Evolutionary conservation across 1,140 invertebrate species (phyloP), one percentile per base, ranked within the genome.

Genomic region (Luehdorfia chinensis): DNA sequence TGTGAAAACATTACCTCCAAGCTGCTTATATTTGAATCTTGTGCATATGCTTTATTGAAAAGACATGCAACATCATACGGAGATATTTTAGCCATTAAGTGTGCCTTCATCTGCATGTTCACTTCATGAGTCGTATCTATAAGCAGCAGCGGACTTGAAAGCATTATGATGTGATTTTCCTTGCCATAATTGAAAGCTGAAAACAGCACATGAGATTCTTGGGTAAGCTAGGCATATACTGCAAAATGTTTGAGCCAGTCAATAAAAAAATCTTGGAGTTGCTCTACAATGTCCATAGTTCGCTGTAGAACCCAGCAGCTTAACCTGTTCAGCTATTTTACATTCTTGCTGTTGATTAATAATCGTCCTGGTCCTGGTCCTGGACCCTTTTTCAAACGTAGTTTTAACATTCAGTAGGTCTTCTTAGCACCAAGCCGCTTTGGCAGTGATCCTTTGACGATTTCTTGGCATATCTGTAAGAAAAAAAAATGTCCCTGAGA

Each of bases 261-360:
- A 1, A 23, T n/a, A n/a, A n/a, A n/a, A n/a, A n/a, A n/a, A n/a
- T n/a, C n/a, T n/a, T n/a, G n/a, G n/a, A n/a, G n/a, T n/a, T n/a
- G n/a, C n/a, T n/a, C n/a, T n/a, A n/a, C n/a, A n/a, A n/a, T n/a
- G n/a, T n/a, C n/a, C n/a, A n/a, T n/a, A n/a, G n/a, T n/a, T n/a
- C n/a, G n/a, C n/a, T n/a, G n/a, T n/a, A n/a, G 43, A 49, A 48
- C 47, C 44, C 45, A 59, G 44, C 2, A 27, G 11, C 48, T 55
- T 59, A 3, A 55, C 47, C 46, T 55, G 61, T 58, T 65, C 55
- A 45, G 58, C 58, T 54, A 66, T 62, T 62, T 68, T 55, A 55
- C 1, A 54, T 65, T 70, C 64, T 55, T 67, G 55, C 48, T 66
- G 49, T 57, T 23, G 54, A 37, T 54, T 64, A 21, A 64, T 66